Evolutionary conservation across 2,797 vertebrate species (phyloP), one percentile per base, ranked within the genome.

Genomic region (Lemur catta): DNA sequence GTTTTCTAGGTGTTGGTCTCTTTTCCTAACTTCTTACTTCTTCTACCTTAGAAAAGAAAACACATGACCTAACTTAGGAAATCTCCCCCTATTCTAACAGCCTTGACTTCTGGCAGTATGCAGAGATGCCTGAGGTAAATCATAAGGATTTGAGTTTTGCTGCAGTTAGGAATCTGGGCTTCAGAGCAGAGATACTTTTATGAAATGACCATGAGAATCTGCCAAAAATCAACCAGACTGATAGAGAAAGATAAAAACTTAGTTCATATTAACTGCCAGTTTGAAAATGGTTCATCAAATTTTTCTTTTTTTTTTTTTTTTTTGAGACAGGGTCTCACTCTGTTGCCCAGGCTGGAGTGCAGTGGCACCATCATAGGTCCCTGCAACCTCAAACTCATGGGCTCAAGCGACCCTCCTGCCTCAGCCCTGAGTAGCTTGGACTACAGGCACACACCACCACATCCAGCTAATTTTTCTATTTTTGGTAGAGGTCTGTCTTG

Each of bases 181-280:
- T 92, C 81, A 88, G 22, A 72, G 30, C 30, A 91, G 55, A 90
- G 65, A 94, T 43, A 38, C 6, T 13, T 72, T 80, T 57, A 76
- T 33, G 76, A 63, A 89, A 91, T 41, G 4, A 84, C 69, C 30
- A 59, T 57, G 17, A 93, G 9, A 95, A 92, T 69, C 26, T 86
- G 24, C 35, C 67, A 10, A 80, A 48, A 95, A 95, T 2, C 52
- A 28, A 88, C 55, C 50, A 85, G 57, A 78, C 12, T 63, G 59
- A 48, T 55, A 94, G 71, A 95, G 18, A 33, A 94, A 88, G 69
- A 96, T 78, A 82, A 94, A 96, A 96, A 76, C 48, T 90, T 87
- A 79, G 30, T 52, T 88, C 76, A 92, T 69, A 92, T 0, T 87
- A 59, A 95, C 38, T 97, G 8, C 76, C 57, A 67, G 24, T 95